Evolutionary conservation across 2,797 vertebrate genomes (phyloP), one percentile per base, ranked within the genome.

Genomic region (Rhadinocentrus ornatus): DNA sequence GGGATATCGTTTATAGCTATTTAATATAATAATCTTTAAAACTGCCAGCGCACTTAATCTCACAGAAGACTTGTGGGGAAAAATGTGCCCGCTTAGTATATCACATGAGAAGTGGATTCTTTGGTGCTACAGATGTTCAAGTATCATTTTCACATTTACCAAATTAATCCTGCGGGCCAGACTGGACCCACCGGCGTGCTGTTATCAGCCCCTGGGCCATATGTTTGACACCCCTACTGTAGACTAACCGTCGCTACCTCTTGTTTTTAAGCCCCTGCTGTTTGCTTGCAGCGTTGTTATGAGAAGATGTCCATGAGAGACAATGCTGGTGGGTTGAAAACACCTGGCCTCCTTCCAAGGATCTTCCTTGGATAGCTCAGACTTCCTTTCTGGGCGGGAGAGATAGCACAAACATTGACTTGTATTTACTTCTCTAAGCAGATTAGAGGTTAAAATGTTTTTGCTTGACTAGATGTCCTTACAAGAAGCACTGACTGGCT

Each of bases 391-490:
- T 12, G 37, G 52, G 65, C 26, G 62, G 60, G 4, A 57, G 67
- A 82, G 69, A 66, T 78, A 69, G 46, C 41, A 69, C 66, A 50
- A 59, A 9, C 63, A 46, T 59, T 53, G 8, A 52, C 29, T 16
- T 52, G 12, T 65, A 37, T 31, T 55, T 31, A 61, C 29, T 0
- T 66, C 77, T 76, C 24, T 72, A 73, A 86, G 56, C 70, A 0
- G 32, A 74, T 82, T 54, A 77, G 39, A 44, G 44, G 67, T 83
- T 76, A n/a, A 78, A 72, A 74, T 41, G n/a, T n/a, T 18, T 62
- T 26, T 8, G 18, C 63, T n/a, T 27, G 4, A 7, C 22, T 41
- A 37, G 48, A 67, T 2, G 58, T 27, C 73, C 46, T 64, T 62
- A 35, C 34, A 52, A 39, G 64, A 39, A 62, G 53, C 29, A 8